phyloP scores from a whole-genome alignment of 2,113 vertebrate genomes.

The Rhinoptilus africanus region DNA sequence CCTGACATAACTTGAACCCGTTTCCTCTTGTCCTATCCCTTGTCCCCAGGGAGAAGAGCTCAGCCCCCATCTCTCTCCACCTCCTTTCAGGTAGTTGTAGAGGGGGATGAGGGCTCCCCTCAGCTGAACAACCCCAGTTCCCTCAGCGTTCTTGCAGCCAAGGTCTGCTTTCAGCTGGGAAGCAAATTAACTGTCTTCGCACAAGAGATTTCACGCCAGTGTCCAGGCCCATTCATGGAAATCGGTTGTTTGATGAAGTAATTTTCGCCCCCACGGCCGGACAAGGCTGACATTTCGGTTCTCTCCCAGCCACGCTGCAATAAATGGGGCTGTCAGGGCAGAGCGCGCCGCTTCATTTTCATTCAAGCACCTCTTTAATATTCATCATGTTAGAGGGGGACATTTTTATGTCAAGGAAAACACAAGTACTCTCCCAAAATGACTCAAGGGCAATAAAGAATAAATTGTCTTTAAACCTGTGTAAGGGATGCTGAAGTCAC shows the following conservation, averaged over 20 bases:
- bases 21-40: too few species aligned
- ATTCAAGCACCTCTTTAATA: constrained; percentile 61
- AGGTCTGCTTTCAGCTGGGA: neutral
- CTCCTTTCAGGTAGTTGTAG: too few species aligned
- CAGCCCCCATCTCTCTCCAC: too few species aligned
- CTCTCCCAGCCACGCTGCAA: neutral
- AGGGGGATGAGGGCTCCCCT: too few species aligned
- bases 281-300: neutral
- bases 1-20: too few species aligned
- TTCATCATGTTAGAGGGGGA: constrained; percentile 50
- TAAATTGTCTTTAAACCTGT: constrained; percentile 74
- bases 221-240: neutral
- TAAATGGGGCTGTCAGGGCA: neutral
- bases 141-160: too few species aligned
- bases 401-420: constrained; percentile 64
- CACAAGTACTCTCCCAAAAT: constrained; percentile 65
- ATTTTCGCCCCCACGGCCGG: neutral
- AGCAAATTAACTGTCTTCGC: neutral
- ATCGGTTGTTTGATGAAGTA: neutral
- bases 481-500: constrained; percentile 52
- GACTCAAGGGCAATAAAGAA: constrained; percentile 67
- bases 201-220: neutral
- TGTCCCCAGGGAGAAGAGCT: too few species aligned
- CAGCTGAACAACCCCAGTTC: too few species aligned
- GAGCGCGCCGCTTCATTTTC: constrained; percentile 15